Evolutionary conservation across 2,888 invertebrate genomes (phyloP).

Genomic region (Chouioia cunea): DNA sequence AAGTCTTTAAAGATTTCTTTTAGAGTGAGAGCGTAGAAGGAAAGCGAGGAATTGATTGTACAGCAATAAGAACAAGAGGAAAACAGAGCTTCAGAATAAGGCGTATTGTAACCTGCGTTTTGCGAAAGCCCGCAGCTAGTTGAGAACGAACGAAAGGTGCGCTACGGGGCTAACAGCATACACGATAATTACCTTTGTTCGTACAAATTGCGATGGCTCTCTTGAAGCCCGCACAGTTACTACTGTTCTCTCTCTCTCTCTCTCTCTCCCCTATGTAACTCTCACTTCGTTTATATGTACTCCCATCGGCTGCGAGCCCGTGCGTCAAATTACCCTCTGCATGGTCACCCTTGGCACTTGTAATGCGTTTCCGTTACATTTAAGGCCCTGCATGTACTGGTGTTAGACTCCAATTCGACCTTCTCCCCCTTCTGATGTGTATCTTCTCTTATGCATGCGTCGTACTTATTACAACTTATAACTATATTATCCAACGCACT

Average conservation of each 20-base stretch:
- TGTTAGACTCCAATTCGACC: not conserved
- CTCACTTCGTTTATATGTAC: not conserved
- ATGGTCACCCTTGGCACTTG: slow-evolving; percentile 12
- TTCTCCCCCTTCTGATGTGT: not conserved
- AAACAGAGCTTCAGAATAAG: not conserved
- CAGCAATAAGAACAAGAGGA: not conserved
- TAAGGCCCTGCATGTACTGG: slow-evolving; percentile 20
- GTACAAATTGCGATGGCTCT: slow-evolving; percentile 57
- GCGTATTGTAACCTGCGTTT: not conserved
- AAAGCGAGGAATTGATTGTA: not conserved
- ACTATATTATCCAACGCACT: no score
- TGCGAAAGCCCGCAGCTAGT: not conserved
- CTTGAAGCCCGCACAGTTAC: slow-evolving; percentile 41
- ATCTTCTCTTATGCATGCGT: no score
- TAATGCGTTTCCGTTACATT: slow-evolving; percentile 49
- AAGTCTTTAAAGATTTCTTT: no score
- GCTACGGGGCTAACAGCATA: slow-evolving; percentile 51
- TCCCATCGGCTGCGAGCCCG: slow-evolving; percentile 2
- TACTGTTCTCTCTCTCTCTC: slow-evolving; percentile 4
- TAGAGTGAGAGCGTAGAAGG: no score
- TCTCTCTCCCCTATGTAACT: not conserved
- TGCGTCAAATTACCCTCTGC: slow-evolving; percentile 12
- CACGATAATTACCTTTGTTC: slow-evolving; percentile 60
- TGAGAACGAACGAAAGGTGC: not conserved
- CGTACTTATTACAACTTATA: no score